These are phyloP conservation scores for Scolanthus callimorphus DNA, from an alignment of 92 coral and sea anemone genomes.

Conservation along the genomic window DNA sequence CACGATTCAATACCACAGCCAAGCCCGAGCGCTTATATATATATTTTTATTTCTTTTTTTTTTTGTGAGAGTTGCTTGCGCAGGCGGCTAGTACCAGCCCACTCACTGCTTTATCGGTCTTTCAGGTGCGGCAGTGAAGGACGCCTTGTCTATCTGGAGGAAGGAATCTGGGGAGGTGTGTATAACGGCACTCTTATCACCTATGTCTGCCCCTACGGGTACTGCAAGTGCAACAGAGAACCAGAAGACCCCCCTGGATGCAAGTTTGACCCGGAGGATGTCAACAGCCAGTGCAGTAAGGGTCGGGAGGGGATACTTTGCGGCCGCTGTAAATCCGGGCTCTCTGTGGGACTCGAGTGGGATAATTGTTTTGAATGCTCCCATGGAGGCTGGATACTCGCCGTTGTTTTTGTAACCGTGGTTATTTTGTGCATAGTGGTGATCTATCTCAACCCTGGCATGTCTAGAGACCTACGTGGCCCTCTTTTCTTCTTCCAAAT, in stretches of 20 bases:
- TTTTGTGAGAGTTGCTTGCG: too few relatives aligned
- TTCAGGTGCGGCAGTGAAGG: conserved; percentile 3
- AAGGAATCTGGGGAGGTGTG: conserved; percentile 93
- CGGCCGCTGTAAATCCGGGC: conserved; percentile 63
- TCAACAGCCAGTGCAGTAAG: conserved; percentile 58
- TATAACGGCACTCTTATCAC: conserved; percentile 58
- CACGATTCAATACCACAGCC: too few relatives aligned
- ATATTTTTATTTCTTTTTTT: too few relatives aligned
- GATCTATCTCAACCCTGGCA: conserved; percentile 80
- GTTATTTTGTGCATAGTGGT: conserved; percentile 53
- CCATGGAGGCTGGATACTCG: conserved; percentile 53
- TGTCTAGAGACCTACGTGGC: conserved; percentile 90
- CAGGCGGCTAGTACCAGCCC: too few relatives aligned
- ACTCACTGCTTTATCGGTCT: too few relatives aligned
- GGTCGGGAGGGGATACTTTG: conserved; percentile 80
- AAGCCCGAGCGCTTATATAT: too few relatives aligned
- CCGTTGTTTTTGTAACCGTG: conserved; percentile 50
- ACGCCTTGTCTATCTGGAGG: conserved; percentile 50
- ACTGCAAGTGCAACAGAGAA: conserved; percentile 60
- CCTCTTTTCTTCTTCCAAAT: conserved; percentile 96
- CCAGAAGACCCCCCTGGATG: conserved; percentile 61
- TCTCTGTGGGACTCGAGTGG: conserved; percentile 70
- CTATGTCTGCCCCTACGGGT: conserved; percentile 74
- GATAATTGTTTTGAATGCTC: conserved; percentile 58
- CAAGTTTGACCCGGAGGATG: conserved; percentile 43